phyloP scores from a whole-genome alignment of 2,797 vertebrate species.

The Macropodus opercularis region DNA sequence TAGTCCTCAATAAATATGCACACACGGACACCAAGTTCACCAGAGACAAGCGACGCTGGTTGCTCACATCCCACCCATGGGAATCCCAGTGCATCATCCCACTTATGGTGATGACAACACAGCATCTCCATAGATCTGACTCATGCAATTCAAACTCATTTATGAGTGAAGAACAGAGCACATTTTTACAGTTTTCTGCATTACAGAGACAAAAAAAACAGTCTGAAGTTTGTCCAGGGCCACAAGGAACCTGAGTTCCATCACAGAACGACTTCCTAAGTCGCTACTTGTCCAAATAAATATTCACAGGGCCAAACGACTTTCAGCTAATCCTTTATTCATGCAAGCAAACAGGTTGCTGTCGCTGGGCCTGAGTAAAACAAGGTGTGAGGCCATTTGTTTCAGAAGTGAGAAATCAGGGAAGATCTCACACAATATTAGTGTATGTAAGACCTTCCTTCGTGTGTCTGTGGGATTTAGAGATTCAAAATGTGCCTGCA shows the following conservation, averaged over 20 bases:
- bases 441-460: too few species aligned
- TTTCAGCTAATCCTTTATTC: slow-evolving; percentile 64
- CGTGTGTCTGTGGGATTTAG: neutral
- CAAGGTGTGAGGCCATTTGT: slow-evolving; percentile 4
- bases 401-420: slow-evolving; percentile 13
- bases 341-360: slow-evolving; percentile 58
- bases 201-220: too few species aligned
- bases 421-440: slow-evolving; percentile 3
- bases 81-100: neutral
- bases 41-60: neutral
- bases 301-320: slow-evolving; percentile 52
- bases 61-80: slow-evolving; percentile 15
- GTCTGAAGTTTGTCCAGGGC: too few species aligned
- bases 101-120: neutral
- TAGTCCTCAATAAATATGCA: neutral
- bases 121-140: too few species aligned
- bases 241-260: too few species aligned
- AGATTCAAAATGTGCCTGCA: neutral
- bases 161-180: too few species aligned
- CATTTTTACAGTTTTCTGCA: too few species aligned
- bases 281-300: slow-evolving; percentile 57
- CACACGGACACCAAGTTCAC: slow-evolving; percentile 2
- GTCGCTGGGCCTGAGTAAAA: slow-evolving; percentile 16
- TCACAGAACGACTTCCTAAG: too few species aligned
- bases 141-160: too few species aligned